Conservation (phyloP, 2,797 vertebrate genomes). For the Sebastiscus tertius region DNA sequence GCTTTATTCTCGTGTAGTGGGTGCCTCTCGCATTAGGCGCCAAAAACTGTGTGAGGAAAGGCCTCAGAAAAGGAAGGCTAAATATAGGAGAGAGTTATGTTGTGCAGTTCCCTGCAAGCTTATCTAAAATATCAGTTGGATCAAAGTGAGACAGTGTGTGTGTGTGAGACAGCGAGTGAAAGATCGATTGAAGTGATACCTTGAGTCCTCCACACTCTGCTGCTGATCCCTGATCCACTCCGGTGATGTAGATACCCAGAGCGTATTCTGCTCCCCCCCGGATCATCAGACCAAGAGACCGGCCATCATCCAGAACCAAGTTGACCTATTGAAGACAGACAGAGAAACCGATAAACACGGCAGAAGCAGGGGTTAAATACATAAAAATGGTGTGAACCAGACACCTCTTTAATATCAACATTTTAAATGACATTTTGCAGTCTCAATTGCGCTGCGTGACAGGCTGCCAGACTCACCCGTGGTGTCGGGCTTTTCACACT, state of each 20-base stretch:
- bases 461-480: background rate
- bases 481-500: background rate
- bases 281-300: conserved; percentile 95
- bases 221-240: conserved; percentile 93
- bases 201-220: conserved; percentile 94
- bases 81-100: background rate
- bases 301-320: conserved; percentile 92
- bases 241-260: conserved; percentile 96
- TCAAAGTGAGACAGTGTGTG: background rate
- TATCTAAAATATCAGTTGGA: background rate
- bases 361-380: background rate
- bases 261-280: conserved; percentile 95
- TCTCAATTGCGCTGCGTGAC: conserved; percentile 8
- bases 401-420: background rate
- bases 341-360: background rate
- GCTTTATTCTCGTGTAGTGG: too few relatives aligned
- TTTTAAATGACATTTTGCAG: conserved; percentile 15
- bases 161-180: background rate
- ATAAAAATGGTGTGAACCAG: background rate
- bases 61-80: background rate
- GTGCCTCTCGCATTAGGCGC: too few relatives aligned
- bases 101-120: background rate
- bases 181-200: conserved; percentile 76
- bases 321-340: conserved; percentile 86
- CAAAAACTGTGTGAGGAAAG: background rate